Base-by-base conservation (phyloP, 2,113 vertebrate genomes). In the Melanotaenia duboulayi region DNA sequence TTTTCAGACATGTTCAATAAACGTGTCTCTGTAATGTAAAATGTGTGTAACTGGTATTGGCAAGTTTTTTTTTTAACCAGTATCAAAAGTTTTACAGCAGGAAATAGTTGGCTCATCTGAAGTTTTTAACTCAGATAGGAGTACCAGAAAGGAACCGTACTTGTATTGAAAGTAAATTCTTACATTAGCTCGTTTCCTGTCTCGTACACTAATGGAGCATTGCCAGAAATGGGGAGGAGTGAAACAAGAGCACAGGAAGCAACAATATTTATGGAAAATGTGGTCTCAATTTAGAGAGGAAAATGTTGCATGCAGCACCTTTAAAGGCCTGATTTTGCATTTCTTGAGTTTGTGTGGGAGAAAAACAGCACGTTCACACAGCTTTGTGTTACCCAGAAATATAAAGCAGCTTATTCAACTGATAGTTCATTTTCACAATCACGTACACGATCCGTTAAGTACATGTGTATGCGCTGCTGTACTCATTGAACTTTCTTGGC, bases 251-350 rank as follows among this genome's bases (percentile, higher is more conserved):
- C 66, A 69, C 77, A 78, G 89, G 87, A 87, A 83, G 80, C 61
- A 78, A 42, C 78, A 75, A 59, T 52, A 61, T 82, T 87, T 78
- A 83, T 81, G 73, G 80, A 77, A 76, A 86, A 89, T 85, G 60
- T 89, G 85, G 74, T 83, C 50, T 60, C 79, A 57, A 82, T 90
- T 84, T 84, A 24, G 48, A 64, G 25, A 22, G 51, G 49, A 46
- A 75, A 74, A 76, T 64, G 74, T 82, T 81, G 81, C 80, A 74
- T 24, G 17, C 63, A 61, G 61, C 79, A 75, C 68, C 39, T 76
- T 83, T 64, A 37, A 48, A 35, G 8, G 17, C 16, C 22, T 17
- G 37, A 56, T 61, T 51, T 25, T 40, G 0, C 28, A 25, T 28
- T 35, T 72, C 9, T 35, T 23, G 24, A 44, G 25, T 44, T 5